Evolutionary conservation across 2,888 invertebrate species (phyloP).

Genomic region (Argyresthia albistria): DNA sequence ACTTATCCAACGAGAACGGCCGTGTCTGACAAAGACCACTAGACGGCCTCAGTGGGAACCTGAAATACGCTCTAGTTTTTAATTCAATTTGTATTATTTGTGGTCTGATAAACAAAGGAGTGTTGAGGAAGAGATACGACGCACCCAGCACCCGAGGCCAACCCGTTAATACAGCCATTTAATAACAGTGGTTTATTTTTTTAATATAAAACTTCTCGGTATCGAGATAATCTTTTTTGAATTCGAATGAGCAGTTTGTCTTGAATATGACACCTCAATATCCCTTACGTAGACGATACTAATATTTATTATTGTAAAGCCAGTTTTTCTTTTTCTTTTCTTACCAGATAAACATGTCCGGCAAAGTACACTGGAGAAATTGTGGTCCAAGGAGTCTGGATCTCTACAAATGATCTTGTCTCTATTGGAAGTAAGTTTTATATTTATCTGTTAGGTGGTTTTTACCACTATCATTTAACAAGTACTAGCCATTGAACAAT

Average conservation of each 20-base stretch:
- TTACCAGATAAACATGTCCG: conserved; percentile 72
- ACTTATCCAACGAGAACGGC: not conserved
- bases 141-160: conserved; percentile 11
- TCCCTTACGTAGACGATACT: too few relatives aligned
- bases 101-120: conserved; percentile 24
- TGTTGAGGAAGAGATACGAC: conserved; percentile 30
- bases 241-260: too few relatives aligned
- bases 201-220: too few relatives aligned
- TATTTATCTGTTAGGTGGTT: too few relatives aligned
- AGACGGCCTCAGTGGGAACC: conserved; percentile 35
- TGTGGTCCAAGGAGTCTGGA: conserved; percentile 72
- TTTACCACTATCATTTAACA: too few relatives aligned
- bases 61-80: conserved; percentile 20
- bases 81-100: not conserved
- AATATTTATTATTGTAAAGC: too few relatives aligned
- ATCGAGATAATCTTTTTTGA: too few relatives aligned
- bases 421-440: conserved; percentile 63
- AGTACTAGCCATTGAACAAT: too few relatives aligned
- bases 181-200: too few relatives aligned
- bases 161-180: too few relatives aligned
- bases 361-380: conserved; percentile 68
- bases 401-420: conserved; percentile 67
- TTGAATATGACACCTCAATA: too few relatives aligned
- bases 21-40: conserved; percentile 40
- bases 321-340: conserved; percentile 18